These are phyloP conservation scores for Tachypleus tridentatus DNA, from an alignment of 1,140 invertebrate genomes.

Conservation along the genomic window DNA sequence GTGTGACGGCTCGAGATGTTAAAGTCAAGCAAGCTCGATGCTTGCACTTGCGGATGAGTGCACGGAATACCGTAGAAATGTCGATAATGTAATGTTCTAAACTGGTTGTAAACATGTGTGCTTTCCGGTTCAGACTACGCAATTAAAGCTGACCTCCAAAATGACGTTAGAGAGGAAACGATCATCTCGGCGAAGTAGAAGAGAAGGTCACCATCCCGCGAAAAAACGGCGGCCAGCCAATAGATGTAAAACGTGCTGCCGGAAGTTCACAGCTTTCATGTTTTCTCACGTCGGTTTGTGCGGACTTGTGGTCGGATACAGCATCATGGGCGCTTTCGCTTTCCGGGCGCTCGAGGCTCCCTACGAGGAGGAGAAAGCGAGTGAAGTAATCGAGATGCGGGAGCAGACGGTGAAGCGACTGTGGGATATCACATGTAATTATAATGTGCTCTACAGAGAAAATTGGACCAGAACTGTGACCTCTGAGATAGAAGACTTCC, in stretches of 20 bases:
- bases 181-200: too few relatives aligned
- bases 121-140: too few relatives aligned
- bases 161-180: too few relatives aligned
- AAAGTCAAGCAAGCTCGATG: too few relatives aligned
- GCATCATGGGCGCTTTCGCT: slow-evolving; percentile 82
- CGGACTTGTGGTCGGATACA: slow-evolving; percentile 79
- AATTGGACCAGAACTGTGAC: slow-evolving; percentile 63
- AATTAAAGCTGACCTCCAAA: too few relatives aligned
- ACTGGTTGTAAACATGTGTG: too few relatives aligned
- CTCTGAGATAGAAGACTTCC: slow-evolving; percentile 65
- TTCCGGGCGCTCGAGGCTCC: slow-evolving; percentile 78
- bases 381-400: slow-evolving; percentile 29
- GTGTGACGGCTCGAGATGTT: too few relatives aligned
- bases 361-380: slow-evolving; percentile 45
- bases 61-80: too few relatives aligned
- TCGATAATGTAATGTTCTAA: too few relatives aligned
- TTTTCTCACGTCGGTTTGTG: slow-evolving; percentile 92
- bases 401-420: slow-evolving; percentile 40
- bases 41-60: too few relatives aligned
- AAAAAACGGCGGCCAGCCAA: slow-evolving; percentile 3
- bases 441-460: slow-evolving; percentile 86
- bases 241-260: slow-evolving; percentile 58
- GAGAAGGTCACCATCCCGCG: too few relatives aligned
- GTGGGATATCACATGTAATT: slow-evolving; percentile 85
- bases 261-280: slow-evolving; percentile 75